A percentile compares a stretch with the other conserved stretches of the same genome.
Evolutionary conservation across 1,140 invertebrate species (phyloP).

Genomic region (Thaumatotibia leucotreta): DNA sequence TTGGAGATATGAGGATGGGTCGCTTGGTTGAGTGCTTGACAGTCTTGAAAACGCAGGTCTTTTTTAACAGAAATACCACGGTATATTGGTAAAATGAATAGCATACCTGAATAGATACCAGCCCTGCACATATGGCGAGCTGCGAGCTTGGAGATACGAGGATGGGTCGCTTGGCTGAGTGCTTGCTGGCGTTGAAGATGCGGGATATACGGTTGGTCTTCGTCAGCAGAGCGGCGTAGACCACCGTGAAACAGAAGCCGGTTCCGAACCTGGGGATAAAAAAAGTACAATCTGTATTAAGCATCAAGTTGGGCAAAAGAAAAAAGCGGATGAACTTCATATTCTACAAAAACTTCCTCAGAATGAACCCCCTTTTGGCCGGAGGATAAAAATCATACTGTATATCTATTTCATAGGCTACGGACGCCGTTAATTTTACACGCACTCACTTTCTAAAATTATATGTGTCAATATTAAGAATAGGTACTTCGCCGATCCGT

Average conservation of each 20-base stretch:
- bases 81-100: background rate
- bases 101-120: slow-evolving; percentile 86
- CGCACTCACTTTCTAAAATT: no score
- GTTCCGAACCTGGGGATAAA: slow-evolving; percentile 85
- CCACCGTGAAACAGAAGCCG: slow-evolving; percentile 91
- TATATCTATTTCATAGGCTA: no score
- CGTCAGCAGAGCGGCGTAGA: slow-evolving; percentile 91
- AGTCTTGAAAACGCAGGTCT: background rate
- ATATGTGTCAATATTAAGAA: no score
- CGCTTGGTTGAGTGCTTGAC: slow-evolving; percentile 79
- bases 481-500: no score
- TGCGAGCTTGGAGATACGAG: slow-evolving; percentile 95
- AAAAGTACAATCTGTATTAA: no score
- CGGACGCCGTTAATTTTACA: no score
- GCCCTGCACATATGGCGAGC: slow-evolving; percentile 87
- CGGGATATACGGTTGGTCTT: slow-evolving; percentile 93
- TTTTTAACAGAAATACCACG: no score
- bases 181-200: slow-evolving; percentile 91
- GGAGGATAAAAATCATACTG: no score
- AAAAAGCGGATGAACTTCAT: no score
- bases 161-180: slow-evolving; percentile 89
- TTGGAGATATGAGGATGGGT: slow-evolving; percentile 93
- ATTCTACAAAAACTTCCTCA: no score
- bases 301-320: no score
- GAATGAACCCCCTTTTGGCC: no score